Evolutionary conservation across 2,113 vertebrate genomes (phyloP), one percentile per base, ranked within the genome.

Genomic region (Oncorhynchus tshawytscha): DNA sequence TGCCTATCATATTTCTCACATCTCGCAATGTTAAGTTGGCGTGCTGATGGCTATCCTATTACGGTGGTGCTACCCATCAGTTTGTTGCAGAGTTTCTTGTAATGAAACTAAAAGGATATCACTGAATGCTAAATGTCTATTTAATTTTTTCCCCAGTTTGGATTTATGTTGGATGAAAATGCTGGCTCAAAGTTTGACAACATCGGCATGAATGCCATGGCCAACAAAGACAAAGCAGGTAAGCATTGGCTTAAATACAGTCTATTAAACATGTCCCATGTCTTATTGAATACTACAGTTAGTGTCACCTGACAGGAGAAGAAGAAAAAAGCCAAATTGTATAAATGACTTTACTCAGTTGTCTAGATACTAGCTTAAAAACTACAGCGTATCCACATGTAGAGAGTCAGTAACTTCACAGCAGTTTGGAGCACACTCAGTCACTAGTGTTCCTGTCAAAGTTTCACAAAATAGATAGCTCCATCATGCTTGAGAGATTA

Each of bases 181-280:
- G 73, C 91, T 18, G 95, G 94, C n/a, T 94, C 94, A 0, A 95
- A 94, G 88, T 96, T 97, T 73, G 96, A 99, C 87, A 95, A 86
- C 79, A 90, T 92, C 0, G 95, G 96, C n/a, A 88, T 97, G 79
- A 95, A 99, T 0, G 97, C 97, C 45, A 92, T 99, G 96, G 94
- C 96, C 81, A 99, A 97, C 91, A 92, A 78, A 22, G 98, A 99
- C 84, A 96, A 95, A 71, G 97, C 98, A 72, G 96, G 98, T 99
- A 87, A 93, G 96, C 93, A 67, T 70, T 79, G 96, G 97, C 5
- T 95, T 29, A 0, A 48, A 29, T 9, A 60, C 1, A 45, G 15
- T 15, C 39, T 45, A 45, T 45, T 45, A 45, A 45, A 45, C 51
- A 92, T 99, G 96, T 94, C 96, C 96, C 81, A 99, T 49, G 27